Evolutionary conservation across 2,888 invertebrate species (phyloP).

Genomic region (Lacanobia oleracea): DNA sequence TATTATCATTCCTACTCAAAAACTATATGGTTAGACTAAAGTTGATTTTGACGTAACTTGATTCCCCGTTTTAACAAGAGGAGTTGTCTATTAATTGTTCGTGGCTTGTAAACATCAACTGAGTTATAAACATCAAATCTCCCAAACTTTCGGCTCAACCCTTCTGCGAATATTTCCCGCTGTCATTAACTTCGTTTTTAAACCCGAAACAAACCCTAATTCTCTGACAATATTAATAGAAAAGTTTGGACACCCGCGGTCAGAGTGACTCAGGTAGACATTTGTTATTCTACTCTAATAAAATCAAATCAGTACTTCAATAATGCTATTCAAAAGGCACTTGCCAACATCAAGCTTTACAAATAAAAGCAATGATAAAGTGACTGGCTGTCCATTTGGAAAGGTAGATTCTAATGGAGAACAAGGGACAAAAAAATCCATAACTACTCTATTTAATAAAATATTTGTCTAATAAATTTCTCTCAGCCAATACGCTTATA

Average conservation of each 20-base stretch:
- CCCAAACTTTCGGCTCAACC: conserved; percentile 23
- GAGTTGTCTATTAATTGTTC: conserved; percentile 19
- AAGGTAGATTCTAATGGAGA: too few relatives aligned
- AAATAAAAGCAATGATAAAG: too few relatives aligned
- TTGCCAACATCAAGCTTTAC: too few relatives aligned
- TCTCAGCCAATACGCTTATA: conserved; percentile 17
- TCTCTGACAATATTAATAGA: conserved; percentile 43
- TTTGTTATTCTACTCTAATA: conserved; percentile 18
- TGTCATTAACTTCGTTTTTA: conserved; percentile 55
- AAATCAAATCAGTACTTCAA: background rate
- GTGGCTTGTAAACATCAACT: conserved; percentile 28
- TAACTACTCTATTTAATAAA: too few relatives aligned
- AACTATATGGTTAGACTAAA: background rate
- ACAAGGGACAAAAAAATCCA: too few relatives aligned
- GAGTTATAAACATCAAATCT: conserved; percentile 33
- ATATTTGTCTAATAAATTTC: conserved; percentile 4
- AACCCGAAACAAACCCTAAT: conserved; percentile 47
- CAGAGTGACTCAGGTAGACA: conserved; percentile 22
- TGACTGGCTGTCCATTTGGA: too few relatives aligned
- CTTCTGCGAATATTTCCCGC: conserved; percentile 38
- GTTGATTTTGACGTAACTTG: background rate
- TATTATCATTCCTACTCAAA: background rate
- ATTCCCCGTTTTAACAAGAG: background rate
- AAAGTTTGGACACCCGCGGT: conserved; percentile 35
- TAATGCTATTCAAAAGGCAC: too few relatives aligned